Base-by-base conservation (phyloP, 2,888 invertebrate genomes). In the Amphipyra tragopoginis region DNA sequence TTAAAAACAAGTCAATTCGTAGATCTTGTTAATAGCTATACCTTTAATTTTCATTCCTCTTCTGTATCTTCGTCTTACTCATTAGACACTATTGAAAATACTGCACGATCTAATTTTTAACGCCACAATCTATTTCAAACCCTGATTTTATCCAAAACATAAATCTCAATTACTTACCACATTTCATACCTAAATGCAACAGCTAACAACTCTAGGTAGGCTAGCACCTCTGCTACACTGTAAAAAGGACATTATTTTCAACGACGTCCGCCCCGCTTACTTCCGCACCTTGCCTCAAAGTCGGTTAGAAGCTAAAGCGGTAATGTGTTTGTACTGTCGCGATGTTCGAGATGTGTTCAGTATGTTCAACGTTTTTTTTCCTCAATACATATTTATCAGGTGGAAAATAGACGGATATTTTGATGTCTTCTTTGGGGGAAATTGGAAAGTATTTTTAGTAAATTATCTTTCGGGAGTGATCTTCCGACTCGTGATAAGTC, bases 311-410 rank as follows among this genome's bases (percentile, higher is more conserved):
- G 61, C 45, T 52, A 43, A 58, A 70, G 49, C 43, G 61, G 48
- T 65, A 65, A 73, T 77, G 70, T 58, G 53, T 70, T 66, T 68
- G 66, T 49, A 54, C 47, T 51, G 53, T 47, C 21, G 45, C 9
- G 10, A 44, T 45, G 38, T 43, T 50, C 13, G n/a, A 62, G 48
- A 36, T 39, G 21, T 53, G 49, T 59, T 49, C 57, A 43, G 42
- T 14, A 34, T 56, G 39, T 55, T 57, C 40, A 51, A 45, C 48
- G 40, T 42, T 54, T 62, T 21, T 8, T 67, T 59, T 34, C 55
- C 47, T 43, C 10, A 33, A 65, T 65, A 71, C 39, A 59, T 62
- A 39, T 64, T 55, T 71, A 64, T 59, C 39, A 55, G 57, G 45
- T 65, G 42, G 21, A 62, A 56, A 63, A 65, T 61, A 45, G 11